phyloP scores from a whole-genome alignment of 2,113 vertebrate species.

The Apodemus sylvaticus region DNA sequence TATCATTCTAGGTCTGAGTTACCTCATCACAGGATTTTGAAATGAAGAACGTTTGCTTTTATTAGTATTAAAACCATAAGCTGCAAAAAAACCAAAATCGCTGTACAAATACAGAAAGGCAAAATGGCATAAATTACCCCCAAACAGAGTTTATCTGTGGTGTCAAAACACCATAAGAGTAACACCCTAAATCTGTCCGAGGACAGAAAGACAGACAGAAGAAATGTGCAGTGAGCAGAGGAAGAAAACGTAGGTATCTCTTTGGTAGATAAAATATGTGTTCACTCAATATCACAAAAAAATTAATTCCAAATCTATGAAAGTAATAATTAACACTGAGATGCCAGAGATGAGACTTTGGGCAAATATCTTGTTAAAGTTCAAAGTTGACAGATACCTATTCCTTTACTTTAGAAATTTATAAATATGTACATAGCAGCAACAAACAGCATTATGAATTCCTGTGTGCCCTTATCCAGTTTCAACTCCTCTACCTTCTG shows the following conservation, averaged over 20 bases:
- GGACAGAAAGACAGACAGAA: not conserved
- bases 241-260: not conserved
- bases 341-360: slow-evolving; percentile 3
- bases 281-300: not conserved
- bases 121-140: not conserved
- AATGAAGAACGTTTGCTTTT: not conserved
- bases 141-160: not conserved
- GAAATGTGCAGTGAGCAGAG: not conserved
- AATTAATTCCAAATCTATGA: not conserved
- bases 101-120: not conserved
- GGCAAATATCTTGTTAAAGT: not conserved
- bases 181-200: not conserved
- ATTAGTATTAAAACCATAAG: not conserved
- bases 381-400: not conserved
- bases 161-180: not conserved
- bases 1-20: not conserved
- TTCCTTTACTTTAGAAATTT: slow-evolving; percentile 22
- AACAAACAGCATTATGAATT: not conserved
- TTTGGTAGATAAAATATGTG: not conserved
- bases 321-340: slow-evolving; percentile 10
- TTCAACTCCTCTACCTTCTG: not conserved
- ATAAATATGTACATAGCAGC: not conserved
- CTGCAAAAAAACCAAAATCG: not conserved
- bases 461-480: not conserved
- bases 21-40: not conserved